These are phyloP conservation scores for Lytechinus pictus DNA, from an alignment of 35 echinoderm and acorn worm species.

Conservation along the genomic window DNA sequence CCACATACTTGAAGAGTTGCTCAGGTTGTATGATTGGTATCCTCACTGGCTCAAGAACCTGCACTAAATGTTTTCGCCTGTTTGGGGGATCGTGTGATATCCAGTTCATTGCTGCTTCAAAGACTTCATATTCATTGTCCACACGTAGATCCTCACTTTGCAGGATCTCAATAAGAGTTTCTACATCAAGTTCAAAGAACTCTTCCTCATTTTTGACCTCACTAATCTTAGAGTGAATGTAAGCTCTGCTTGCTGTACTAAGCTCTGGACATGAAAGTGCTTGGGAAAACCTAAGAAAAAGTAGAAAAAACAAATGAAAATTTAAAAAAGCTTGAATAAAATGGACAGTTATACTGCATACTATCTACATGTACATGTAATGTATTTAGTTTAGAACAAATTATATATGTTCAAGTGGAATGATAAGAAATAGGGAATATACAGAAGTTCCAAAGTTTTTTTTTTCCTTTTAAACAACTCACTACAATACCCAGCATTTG, in stretches of 20 bases:
- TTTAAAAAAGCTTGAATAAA: too few species aligned
- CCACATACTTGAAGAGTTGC: conserved; percentile 76
- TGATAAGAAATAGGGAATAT: too few species aligned
- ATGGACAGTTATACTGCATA: too few species aligned
- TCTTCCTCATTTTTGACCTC: conserved; percentile 77
- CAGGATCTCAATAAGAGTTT: conserved; percentile 57
- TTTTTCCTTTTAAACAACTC: too few species aligned
- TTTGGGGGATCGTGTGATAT: conserved; percentile 74
- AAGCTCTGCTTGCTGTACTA: conserved; percentile 48
- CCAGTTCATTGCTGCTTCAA: conserved; percentile 80
- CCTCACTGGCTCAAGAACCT: conserved; percentile 76
- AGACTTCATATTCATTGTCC: conserved; percentile 93
- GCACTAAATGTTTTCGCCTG: conserved; percentile 68
- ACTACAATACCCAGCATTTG: too few species aligned
- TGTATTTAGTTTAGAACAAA: too few species aligned
- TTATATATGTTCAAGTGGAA: too few species aligned
- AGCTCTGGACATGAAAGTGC: conserved; percentile 73
- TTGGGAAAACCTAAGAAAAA: conserved; percentile 49
- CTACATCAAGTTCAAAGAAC: conserved; percentile 64
- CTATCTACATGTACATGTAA: too few species aligned
- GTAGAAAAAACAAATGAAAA: not conserved
- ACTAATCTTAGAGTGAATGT: conserved; percentile 64
- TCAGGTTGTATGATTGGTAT: conserved; percentile 78
- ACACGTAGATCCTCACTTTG: conserved; percentile 79
- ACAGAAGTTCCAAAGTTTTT: too few species aligned